Percentiles rank a stretch among this genome's conserved stretches.
Conservation (phyloP, 2,888 invertebrate species). For the Orchesellides sinensis region DNA sequence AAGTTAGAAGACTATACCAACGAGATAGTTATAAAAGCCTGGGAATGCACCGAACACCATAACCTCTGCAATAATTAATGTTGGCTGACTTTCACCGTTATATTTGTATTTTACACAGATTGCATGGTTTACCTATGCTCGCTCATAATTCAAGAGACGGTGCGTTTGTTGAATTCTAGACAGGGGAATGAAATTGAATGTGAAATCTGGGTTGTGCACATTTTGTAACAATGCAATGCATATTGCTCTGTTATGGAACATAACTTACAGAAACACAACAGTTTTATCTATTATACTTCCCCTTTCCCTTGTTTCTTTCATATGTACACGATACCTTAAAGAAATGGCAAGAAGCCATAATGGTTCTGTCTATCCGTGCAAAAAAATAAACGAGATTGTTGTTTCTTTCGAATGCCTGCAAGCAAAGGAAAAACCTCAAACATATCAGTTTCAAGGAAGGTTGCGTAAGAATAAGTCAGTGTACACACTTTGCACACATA, state of each 20-base stretch:
- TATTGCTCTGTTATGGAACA: background rate
- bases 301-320: too few relatives aligned
- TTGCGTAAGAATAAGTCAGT: background rate
- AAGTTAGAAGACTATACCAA: background rate
- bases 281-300: background rate
- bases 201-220: constrained; percentile 43
- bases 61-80: too few relatives aligned
- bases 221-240: background rate
- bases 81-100: too few relatives aligned
- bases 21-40: background rate
- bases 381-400: background rate
- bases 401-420: background rate
- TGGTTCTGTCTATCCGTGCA: background rate
- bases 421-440: background rate
- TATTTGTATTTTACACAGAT: too few relatives aligned
- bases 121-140: too few relatives aligned
- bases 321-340: too few relatives aligned
- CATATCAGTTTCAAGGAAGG: background rate
- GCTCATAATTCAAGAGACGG: too few relatives aligned
- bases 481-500: background rate
- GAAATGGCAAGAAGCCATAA: constrained; percentile 23
- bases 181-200: constrained; percentile 29
- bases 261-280: background rate
- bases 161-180: too few relatives aligned
- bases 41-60: too few relatives aligned